These are phyloP conservation scores for Dascillus cervinus DNA, from an alignment of 2,888 invertebrate genomes.

Conservation along the genomic window DNA sequence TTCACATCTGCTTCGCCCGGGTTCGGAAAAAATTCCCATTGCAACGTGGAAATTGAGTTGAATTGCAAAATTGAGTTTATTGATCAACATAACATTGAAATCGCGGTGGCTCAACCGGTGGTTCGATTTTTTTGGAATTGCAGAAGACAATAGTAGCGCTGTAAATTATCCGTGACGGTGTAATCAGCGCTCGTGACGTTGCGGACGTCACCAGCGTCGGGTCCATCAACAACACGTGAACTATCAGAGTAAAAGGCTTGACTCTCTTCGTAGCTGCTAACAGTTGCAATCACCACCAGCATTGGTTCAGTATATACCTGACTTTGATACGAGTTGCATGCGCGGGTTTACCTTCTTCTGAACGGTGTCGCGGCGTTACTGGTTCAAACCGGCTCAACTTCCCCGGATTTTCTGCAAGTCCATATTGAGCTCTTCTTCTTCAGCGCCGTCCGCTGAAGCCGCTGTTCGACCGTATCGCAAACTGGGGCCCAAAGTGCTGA, in stretches of 20 bases:
- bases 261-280: constrained; percentile 25
- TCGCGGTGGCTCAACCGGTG: too few relatives aligned
- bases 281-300: constrained; percentile 26
- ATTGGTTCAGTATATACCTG: constrained; percentile 28
- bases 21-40: too few relatives aligned
- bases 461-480: neutral
- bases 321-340: constrained; percentile 21
- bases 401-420: constrained; percentile 1
- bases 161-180: neutral
- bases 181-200: constrained; percentile 2
- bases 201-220: constrained; percentile 11
- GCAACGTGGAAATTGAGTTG: too few relatives aligned
- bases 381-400: constrained; percentile 19
- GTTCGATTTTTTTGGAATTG: too few relatives aligned
- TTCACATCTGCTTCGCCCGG: too few relatives aligned
- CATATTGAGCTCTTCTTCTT: neutral
- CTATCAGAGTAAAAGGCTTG: constrained; percentile 28
- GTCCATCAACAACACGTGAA: constrained; percentile 26
- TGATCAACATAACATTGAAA: too few relatives aligned
- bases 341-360: constrained; percentile 14
- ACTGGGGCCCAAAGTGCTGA: neutral
- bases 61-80: too few relatives aligned
- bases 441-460: neutral
- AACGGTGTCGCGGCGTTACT: constrained; percentile 19
- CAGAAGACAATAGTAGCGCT: too few relatives aligned